These are phyloP conservation scores for Micromys minutus DNA, from an alignment of 2,113 vertebrate genomes.

Conservation along the genomic window DNA sequence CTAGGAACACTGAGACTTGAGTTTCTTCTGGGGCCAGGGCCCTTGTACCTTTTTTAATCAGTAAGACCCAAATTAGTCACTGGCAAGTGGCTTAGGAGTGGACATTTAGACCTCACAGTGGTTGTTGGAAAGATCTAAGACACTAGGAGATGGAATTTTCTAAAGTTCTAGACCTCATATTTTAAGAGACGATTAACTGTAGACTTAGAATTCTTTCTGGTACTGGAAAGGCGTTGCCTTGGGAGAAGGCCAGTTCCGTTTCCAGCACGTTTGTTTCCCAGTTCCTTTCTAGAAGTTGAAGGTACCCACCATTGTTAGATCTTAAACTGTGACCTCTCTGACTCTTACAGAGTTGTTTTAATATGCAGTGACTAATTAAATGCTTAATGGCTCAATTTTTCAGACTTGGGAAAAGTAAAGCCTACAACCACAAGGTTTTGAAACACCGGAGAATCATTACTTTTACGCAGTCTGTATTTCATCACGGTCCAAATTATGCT, in stretches of 20 bases:
- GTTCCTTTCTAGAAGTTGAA: constrained; percentile 2
- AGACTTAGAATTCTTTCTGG: neutral
- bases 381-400: constrained; percentile 29
- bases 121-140: neutral
- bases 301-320: neutral
- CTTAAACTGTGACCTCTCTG: constrained; percentile 8
- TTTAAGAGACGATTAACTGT: neutral
- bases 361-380: constrained; percentile 19
- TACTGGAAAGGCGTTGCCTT: constrained; percentile 14
- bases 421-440: neutral
- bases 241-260: neutral
- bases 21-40: neutral
- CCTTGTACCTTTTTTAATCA: neutral
- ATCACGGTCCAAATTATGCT: neutral
- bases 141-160: neutral
- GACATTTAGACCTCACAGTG: neutral
- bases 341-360: constrained; percentile 12
- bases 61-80: neutral
- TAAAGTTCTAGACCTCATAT: neutral
- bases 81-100: neutral
- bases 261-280: neutral
- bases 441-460: constrained; percentile 3
- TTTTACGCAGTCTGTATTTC: constrained; percentile 42
- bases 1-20: neutral
- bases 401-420: neutral